These are phyloP conservation scores for Melieria omissa DNA, from an alignment of 2,888 invertebrate genomes.

Conservation along the genomic window DNA sequence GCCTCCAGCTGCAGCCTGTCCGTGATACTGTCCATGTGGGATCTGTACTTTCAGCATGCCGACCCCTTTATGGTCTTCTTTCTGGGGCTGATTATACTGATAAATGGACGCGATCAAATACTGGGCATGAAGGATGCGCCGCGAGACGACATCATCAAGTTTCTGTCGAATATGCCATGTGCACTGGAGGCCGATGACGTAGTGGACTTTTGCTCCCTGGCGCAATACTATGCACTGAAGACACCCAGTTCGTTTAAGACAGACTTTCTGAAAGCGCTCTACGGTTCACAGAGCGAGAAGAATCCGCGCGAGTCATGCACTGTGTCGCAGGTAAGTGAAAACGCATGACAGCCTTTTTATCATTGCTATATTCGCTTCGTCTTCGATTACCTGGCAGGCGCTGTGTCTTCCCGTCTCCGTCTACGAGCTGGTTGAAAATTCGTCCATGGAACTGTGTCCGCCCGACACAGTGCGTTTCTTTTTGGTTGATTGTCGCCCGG, in stretches of 20 bases:
- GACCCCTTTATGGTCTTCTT: slow-evolving; percentile 95
- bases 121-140: slow-evolving; percentile 79
- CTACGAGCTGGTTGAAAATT: slow-evolving; percentile 88
- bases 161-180: slow-evolving; percentile 80
- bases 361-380: too few relatives aligned
- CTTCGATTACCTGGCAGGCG: slow-evolving; percentile 71
- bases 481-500: slow-evolving; percentile 95
- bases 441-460: slow-evolving; percentile 73
- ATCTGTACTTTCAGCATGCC: slow-evolving; percentile 93
- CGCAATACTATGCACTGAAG: slow-evolving; percentile 93
- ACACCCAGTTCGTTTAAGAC: slow-evolving; percentile 94
- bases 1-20: slow-evolving; percentile 84
- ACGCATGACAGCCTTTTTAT: slow-evolving; percentile 59
- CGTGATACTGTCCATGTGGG: slow-evolving; percentile 94
- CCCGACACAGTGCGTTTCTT: slow-evolving; percentile 86
- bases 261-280: slow-evolving; percentile 78
- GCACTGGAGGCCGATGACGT: slow-evolving; percentile 94
- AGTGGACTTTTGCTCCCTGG: slow-evolving; percentile 94
- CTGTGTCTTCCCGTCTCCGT: slow-evolving; percentile 97
- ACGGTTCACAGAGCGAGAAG: slow-evolving; percentile 71
- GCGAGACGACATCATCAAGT: slow-evolving; percentile 76
- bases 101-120: slow-evolving; percentile 91
- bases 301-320: slow-evolving; percentile 63
- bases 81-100: slow-evolving; percentile 91
- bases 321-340: slow-evolving; percentile 54